Base-by-base conservation (phyloP, 2,113 vertebrate genomes). In the Sinocyclocheilus grahami region DNA sequence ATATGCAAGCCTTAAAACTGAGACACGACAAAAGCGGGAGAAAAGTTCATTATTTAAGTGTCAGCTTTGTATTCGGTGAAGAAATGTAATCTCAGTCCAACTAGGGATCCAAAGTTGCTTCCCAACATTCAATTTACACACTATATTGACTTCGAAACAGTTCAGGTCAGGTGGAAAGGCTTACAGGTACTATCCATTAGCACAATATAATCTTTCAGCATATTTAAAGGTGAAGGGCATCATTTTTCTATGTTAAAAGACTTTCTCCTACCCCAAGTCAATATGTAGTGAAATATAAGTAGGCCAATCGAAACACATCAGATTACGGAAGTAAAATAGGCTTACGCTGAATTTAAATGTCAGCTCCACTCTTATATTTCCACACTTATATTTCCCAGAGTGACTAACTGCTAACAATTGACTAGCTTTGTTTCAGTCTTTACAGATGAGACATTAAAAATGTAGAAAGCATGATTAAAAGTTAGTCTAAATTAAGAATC, bases 31-130 rank as follows among this genome's bases (percentile, higher is more conserved):
- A 62, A 81, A 81, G 33, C 6, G 7, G 22, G 7, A 81, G 58
- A 62, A 63, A 81, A 24, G 33, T 42, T 81, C 78, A 63, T 65
- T 81, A 65, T 63, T 65, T 81, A 6, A 81, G 33, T 65, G 58
- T 81, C 58, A 65, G 37, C 22, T 63, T 62, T 24, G 33, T 39
- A 42, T 80, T n/a, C 22, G 10, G 55, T 10, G 3, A 81, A 65
- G 11, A 81, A 81, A 63, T 81, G 5, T 79, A 60, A 79, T 79
- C 20, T n/a, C 9, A n/a, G 37, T 9, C 58, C 37, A 80, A 80
- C 24, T 78, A 22, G 1, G 8, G 76, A 20, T 78, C 16, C 48
- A 58, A 78, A 55, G 48, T 55, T 33, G 24, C 48, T 55, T 18
- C 42, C 1, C 4, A 53, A 20, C 48, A 30, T 78, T 78, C 48